Evolutionary conservation across 2,113 vertebrate genomes (phyloP).

Genomic region (Marmota flaviventris): DNA sequence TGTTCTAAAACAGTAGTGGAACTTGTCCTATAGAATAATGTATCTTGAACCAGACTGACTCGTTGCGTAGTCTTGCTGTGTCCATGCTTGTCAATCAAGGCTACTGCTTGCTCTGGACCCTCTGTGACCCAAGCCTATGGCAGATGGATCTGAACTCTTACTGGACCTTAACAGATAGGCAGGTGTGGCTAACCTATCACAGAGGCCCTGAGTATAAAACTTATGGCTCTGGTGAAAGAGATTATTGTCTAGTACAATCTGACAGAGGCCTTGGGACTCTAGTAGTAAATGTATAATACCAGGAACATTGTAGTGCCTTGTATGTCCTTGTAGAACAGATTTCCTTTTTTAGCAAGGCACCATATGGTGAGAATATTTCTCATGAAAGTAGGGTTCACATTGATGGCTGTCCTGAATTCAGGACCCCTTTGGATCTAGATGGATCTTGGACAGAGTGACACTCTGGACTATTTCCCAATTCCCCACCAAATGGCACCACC

Average conservation of each 20-base stretch:
- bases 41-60: neutral
- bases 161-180: neutral
- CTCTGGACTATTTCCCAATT: neutral
- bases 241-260: neutral
- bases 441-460: neutral
- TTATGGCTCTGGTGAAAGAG: neutral
- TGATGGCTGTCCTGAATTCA: neutral
- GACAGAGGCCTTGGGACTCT: neutral
- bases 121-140: neutral
- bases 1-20: neutral
- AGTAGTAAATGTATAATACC: neutral
- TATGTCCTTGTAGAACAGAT: neutral
- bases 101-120: neutral
- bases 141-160: neutral
- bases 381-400: fast-evolving
- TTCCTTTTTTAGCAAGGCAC: neutral
- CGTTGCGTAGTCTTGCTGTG: neutral
- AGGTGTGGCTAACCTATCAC: neutral
- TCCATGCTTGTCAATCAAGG: neutral
- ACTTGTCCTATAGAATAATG: neutral
- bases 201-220: neutral
- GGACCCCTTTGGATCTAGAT: neutral
- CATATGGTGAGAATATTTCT: neutral
- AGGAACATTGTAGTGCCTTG: neutral
- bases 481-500: neutral